A percentile compares a stretch with the other conserved stretches of the same genome.
These are phyloP conservation scores for Orgyia antiqua DNA, from an alignment of 2,888 invertebrate species.

Conservation along the genomic window DNA sequence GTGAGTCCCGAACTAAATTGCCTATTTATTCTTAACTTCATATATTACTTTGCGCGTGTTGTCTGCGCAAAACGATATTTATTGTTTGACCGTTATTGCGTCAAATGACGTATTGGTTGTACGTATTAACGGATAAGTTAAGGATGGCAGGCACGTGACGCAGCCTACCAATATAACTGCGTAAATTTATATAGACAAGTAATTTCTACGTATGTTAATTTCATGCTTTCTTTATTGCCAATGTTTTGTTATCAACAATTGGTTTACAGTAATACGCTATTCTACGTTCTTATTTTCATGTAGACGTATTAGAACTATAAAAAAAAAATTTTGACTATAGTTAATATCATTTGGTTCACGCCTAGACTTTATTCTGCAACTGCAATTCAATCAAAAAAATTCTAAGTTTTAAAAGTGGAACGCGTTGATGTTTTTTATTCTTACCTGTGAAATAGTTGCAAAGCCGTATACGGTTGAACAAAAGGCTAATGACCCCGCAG, in stretches of 20 bases:
- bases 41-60: conserved; percentile 78
- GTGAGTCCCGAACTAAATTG: conserved; percentile 75
- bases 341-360: too few species aligned
- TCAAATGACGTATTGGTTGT: conserved; percentile 73
- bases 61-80: conserved; percentile 78
- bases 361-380: too few species aligned
- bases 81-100: conserved; percentile 77
- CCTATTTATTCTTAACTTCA: conserved; percentile 80
- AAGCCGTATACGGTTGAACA: too few species aligned
- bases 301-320: too few species aligned
- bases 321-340: too few species aligned
- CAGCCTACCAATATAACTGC: not conserved
- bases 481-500: too few species aligned
- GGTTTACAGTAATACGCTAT: too few species aligned
- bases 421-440: not conserved
- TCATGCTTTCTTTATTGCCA: not conserved
- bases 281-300: too few species aligned
- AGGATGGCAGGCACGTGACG: conserved; percentile 53
- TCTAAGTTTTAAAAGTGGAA: not conserved
- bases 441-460: too few species aligned
- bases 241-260: too few species aligned
- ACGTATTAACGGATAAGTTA: conserved; percentile 62
- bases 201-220: not conserved
- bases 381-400: too few species aligned
- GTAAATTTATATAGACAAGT: not conserved